These are phyloP conservation scores for Diorhabda carinulata DNA, from an alignment of 1,140 invertebrate species.

Conservation along the genomic window DNA sequence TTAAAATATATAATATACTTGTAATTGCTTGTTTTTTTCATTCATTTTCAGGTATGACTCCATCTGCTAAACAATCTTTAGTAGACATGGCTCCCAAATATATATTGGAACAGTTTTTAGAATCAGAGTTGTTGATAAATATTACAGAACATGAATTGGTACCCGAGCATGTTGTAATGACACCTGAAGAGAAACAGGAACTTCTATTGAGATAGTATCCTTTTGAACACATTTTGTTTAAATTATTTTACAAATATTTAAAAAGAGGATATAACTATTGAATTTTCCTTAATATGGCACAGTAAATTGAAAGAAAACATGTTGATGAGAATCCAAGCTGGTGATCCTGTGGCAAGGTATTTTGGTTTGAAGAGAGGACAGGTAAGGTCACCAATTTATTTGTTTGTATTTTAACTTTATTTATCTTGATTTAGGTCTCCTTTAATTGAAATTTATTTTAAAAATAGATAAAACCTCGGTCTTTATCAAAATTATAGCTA, in stretches of 20 bases:
- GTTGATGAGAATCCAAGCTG: slow-evolving; percentile 97
- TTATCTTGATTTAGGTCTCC: too few species aligned
- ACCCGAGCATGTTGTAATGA: slow-evolving; percentile 97
- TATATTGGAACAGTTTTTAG: slow-evolving; percentile 96
- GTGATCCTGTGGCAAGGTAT: slow-evolving; percentile 96
- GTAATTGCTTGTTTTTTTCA: slow-evolving; percentile 16
- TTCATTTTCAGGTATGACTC: slow-evolving; percentile 82
- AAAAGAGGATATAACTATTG: neutral
- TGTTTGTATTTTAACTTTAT: neutral
- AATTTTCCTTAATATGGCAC: slow-evolving; percentile 48
- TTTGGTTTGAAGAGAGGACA: slow-evolving; percentile 96
- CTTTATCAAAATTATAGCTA: too few species aligned
- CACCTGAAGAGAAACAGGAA: slow-evolving; percentile 95
- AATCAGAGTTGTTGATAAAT: slow-evolving; percentile 97
- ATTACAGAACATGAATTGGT: slow-evolving; percentile 99
- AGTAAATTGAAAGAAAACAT: slow-evolving; percentile 98
- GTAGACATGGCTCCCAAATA: slow-evolving; percentile 99
- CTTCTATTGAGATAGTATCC: slow-evolving; percentile 87
- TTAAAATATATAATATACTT: neutral
- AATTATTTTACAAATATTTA: neutral
- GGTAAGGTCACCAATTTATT: slow-evolving; percentile 51
- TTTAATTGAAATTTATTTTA: too few species aligned
- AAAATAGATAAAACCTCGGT: too few species aligned
- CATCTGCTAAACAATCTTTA: slow-evolving; percentile 96
- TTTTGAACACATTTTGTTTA: slow-evolving; percentile 44